phyloP scores from a whole-genome alignment of 1,140 invertebrate genomes.

The Brachionus rotundiformis region DNA sequence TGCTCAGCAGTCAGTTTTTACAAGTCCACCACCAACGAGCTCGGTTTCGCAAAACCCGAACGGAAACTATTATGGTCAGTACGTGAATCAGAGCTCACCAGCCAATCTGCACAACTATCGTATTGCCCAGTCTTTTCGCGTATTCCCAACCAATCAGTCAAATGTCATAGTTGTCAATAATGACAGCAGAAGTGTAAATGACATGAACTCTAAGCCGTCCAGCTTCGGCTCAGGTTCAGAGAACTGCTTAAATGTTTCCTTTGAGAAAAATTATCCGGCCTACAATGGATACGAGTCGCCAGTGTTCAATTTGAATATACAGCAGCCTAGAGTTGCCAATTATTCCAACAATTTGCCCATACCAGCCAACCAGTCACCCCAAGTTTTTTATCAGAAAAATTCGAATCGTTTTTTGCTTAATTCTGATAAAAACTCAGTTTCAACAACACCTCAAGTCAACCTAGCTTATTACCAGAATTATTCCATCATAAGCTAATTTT shows the following conservation, averaged over 20 bases:
- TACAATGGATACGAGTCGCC: background rate
- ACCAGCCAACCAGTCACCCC: background rate
- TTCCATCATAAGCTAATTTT: slow-evolving; percentile 33
- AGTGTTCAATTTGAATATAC: background rate
- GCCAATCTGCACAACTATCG: background rate
- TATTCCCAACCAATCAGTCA: background rate
- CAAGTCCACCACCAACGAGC: background rate
- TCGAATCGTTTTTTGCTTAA: slow-evolving; percentile 18
- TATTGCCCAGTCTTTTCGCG: background rate
- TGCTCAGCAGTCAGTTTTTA: background rate
- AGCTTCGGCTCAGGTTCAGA: background rate
- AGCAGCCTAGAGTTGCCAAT: background rate
- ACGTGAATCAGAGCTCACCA: background rate
- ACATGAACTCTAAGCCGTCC: background rate
- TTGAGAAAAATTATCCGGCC: slow-evolving; percentile 30
- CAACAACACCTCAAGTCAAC: slow-evolving; percentile 21
- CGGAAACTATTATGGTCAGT: background rate
- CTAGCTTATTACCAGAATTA: slow-evolving; percentile 12
- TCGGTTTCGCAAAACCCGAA: background rate
- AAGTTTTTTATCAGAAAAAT: background rate
- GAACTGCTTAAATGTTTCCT: slow-evolving; percentile 13
- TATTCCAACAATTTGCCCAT: background rate
- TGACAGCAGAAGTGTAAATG: background rate
- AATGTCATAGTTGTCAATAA: slow-evolving; percentile 9
- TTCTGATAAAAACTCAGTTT: background rate